These are phyloP conservation scores for Embidobia sp. DNA, from an alignment of 2,888 invertebrate genomes.

Conservation along the genomic window DNA sequence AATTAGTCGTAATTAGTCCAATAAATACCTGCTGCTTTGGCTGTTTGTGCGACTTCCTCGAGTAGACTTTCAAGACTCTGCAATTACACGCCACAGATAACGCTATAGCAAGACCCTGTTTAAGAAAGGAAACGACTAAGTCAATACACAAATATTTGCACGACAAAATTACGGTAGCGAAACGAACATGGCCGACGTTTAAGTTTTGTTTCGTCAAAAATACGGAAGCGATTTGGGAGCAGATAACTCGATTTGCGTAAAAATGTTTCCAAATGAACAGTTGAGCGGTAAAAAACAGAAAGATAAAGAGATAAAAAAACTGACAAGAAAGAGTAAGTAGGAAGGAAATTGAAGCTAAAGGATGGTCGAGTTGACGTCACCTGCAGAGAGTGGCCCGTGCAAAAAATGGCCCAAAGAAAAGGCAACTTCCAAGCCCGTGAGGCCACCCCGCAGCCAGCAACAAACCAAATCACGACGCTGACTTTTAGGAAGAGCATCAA, in stretches of 20 bases:
- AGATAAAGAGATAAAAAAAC: not conserved
- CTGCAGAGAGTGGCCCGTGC: slow-evolving; percentile 79
- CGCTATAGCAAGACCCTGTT: slow-evolving; percentile 85
- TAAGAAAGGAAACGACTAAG: slow-evolving; percentile 21
- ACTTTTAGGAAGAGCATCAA: slow-evolving; percentile 85
- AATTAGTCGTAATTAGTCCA: slow-evolving; percentile 35
- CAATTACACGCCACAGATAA: slow-evolving; percentile 86
- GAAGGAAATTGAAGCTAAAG: slow-evolving; percentile 4
- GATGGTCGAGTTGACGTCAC: slow-evolving; percentile 65
- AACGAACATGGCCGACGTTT: not conserved
- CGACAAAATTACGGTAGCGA: not conserved
- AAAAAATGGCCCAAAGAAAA: slow-evolving; percentile 79
- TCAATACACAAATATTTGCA: slow-evolving; percentile 15
- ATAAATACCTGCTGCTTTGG: slow-evolving; percentile 77
- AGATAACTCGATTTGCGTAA: too few relatives aligned
- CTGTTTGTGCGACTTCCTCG: slow-evolving; percentile 77
- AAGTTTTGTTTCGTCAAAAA: too few relatives aligned
- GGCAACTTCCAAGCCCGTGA: slow-evolving; percentile 78
- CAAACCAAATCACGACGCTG: slow-evolving; percentile 81
- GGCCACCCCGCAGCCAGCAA: slow-evolving; percentile 80
- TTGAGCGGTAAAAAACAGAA: too few relatives aligned
- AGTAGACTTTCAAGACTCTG: slow-evolving; percentile 79
- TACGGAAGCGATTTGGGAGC: too few relatives aligned
- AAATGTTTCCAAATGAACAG: too few relatives aligned
- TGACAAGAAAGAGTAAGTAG: not conserved